Percentiles rank a stretch among this genome's conserved stretches.
Evolutionary conservation across 2,888 invertebrate species (phyloP).

Genomic region (Smittia sp.): DNA sequence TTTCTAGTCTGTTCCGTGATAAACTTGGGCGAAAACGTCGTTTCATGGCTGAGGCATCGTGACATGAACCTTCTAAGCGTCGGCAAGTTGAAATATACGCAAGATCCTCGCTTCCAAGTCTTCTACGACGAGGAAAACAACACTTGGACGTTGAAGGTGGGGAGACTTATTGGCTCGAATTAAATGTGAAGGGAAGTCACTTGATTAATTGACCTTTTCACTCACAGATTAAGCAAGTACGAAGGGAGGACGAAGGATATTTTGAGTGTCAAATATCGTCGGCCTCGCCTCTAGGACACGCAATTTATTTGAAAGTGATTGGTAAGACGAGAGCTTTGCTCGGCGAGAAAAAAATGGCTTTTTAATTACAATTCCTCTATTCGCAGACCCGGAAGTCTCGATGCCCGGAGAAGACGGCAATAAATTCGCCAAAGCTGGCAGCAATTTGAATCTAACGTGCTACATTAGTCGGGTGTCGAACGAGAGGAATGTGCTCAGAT

Average conservation of each 20-base stretch:
- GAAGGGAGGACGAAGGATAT: not conserved
- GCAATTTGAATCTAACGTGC: conserved; percentile 31
- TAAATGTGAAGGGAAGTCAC: too few species aligned
- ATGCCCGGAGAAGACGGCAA: not conserved
- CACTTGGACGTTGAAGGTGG: conserved; percentile 33
- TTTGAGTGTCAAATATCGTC: conserved; percentile 33
- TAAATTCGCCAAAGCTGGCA: not conserved
- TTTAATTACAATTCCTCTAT: conserved; percentile 13
- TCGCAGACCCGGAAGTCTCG: conserved; percentile 7
- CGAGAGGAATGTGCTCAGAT: not conserved
- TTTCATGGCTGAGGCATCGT: conserved; percentile 18
- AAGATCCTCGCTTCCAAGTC: conserved; percentile 28
- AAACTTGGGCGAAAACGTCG: conserved; percentile 25
- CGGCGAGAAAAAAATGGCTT: not conserved
- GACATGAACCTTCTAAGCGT: conserved; percentile 31
- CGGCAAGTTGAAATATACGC: conserved; percentile 25
- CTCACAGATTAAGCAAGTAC: not conserved
- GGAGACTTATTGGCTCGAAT: too few species aligned
- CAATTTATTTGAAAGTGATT: conserved; percentile 33
- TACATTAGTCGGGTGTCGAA: not conserved
- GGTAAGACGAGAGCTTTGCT: conserved; percentile 6
- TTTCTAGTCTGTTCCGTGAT: conserved; percentile 1
- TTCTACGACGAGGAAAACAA: conserved; percentile 16
- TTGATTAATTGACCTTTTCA: not conserved
- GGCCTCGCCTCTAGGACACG: conserved; percentile 9